phyloP scores from a whole-genome alignment of 2,888 invertebrate species.

The Meandrusa payeni region DNA sequence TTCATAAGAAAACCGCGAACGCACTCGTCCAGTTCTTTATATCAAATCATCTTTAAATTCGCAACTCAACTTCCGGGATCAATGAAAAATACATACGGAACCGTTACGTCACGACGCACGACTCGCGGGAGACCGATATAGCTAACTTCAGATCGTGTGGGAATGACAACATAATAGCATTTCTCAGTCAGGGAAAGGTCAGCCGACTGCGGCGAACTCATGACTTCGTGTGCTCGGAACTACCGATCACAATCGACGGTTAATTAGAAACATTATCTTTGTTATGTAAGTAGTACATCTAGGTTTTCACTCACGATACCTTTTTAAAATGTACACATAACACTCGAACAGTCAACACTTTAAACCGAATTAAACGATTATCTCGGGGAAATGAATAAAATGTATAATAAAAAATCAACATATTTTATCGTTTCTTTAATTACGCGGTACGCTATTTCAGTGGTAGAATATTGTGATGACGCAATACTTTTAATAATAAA shows the following conservation, averaged over 20 bases:
- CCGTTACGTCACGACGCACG: conserved; percentile 26
- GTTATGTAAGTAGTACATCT: conserved; percentile 16
- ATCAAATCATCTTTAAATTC: background rate
- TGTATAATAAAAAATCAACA: conserved; percentile 6
- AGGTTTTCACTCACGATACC: conserved; percentile 1
- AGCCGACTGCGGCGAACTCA: conserved; percentile 45
- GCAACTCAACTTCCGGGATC: background rate
- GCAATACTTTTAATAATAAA: background rate
- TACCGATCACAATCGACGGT: conserved; percentile 38
- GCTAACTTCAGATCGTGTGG: conserved; percentile 43
- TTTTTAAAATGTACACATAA: too few species aligned
- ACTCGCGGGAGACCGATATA: conserved; percentile 32
- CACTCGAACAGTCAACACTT: too few species aligned
- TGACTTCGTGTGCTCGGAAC: conserved; percentile 29
- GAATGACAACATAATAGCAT: conserved; percentile 58
- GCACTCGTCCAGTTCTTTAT: background rate
- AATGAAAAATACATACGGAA: conserved; percentile 13
- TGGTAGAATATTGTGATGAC: background rate
- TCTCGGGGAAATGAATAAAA: background rate
- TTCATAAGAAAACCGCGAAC: conserved; percentile 27
- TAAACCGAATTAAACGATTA: too few species aligned
- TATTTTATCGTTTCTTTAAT: background rate
- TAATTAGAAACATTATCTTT: conserved; percentile 40
- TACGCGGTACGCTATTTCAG: too few species aligned
- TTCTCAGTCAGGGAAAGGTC: conserved; percentile 52